Evolutionary conservation across 1,140 invertebrate species (phyloP), one percentile per base, ranked within the genome.

Genomic region (Leptinotarsa lineolata): DNA sequence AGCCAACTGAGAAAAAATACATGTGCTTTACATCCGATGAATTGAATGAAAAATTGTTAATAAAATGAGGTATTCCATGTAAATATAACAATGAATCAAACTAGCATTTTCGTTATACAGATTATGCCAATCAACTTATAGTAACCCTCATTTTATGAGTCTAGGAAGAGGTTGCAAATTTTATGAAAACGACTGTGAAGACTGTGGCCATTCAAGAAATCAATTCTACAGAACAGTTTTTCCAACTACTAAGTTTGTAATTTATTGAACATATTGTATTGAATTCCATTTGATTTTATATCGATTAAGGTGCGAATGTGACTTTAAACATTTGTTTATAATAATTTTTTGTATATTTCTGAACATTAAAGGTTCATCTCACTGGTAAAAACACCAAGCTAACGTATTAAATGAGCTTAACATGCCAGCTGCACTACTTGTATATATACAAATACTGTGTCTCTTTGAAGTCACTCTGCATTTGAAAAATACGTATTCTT

Each of bases 321-420:
- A 61, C 48, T 15, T 73, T 67, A 15, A 24, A 54, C 59, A 63
- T 44, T 64, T 60, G 64, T 30, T 72, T 68, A 64, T 69, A 65
- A 67, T 54, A 24, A 21, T 72, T 44, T 67, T 44, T 66, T 77
- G 76, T 80, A 78, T 78, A 81, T 79, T 78, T 74, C 76, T 76
- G 74, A 76, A 79, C 76, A 70, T 72, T 61, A 75, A 74, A 74
- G 71, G 76, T 78, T 79, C 78, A 76, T 77, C 80, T 80, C 80
- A 81, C 79, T 81, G 80, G 80, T 81, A 80, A 74, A 76, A 80
- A 81, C 79, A 81, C 79, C 80, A 81, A 81, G 76, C 75, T 80
- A 78, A 78, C 70, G 77, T 74, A 60, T 66, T 80, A 80, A 78
- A 75, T 75, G 78, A 80, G 78, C 80, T 80, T 78, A 66, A 79